These are phyloP conservation scores for Myanophis thanlyinensis DNA, from an alignment of 2,113 vertebrate species.

Conservation along the genomic window DNA sequence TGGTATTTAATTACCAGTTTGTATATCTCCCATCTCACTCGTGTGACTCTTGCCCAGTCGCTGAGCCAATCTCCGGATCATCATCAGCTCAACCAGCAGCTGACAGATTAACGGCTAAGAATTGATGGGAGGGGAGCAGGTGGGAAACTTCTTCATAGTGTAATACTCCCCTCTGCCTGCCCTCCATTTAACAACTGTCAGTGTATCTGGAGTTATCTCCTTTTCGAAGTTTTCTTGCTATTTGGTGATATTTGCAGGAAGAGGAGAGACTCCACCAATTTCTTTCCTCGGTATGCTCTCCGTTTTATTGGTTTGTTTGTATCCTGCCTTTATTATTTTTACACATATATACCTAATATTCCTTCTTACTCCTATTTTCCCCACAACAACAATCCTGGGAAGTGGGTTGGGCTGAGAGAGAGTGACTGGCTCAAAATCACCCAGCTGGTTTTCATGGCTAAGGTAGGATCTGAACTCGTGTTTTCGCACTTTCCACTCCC, in stretches of 20 bases:
- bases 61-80: not conserved
- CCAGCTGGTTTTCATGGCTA: not conserved
- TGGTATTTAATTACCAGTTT: not conserved
- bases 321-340: not conserved
- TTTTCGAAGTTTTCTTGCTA: not conserved
- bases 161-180: not conserved
- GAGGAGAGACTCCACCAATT: not conserved
- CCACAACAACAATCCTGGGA: not conserved
- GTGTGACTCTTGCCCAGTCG: not conserved
- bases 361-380: not conserved
- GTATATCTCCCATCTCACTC: not conserved
- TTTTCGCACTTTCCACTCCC: not conserved
- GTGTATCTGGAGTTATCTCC: not conserved
- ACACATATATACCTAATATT: not conserved
- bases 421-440: not conserved
- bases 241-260: not conserved
- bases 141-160: not conserved
- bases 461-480: not conserved
- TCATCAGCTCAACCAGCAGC: not conserved
- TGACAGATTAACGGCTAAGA: not conserved
- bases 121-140: not conserved
- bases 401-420: not conserved
- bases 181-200: not conserved
- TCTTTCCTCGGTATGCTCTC: not conserved
- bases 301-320: not conserved